Conservation (phyloP, 2,888 invertebrate species). For the Timema cristinae region DNA sequence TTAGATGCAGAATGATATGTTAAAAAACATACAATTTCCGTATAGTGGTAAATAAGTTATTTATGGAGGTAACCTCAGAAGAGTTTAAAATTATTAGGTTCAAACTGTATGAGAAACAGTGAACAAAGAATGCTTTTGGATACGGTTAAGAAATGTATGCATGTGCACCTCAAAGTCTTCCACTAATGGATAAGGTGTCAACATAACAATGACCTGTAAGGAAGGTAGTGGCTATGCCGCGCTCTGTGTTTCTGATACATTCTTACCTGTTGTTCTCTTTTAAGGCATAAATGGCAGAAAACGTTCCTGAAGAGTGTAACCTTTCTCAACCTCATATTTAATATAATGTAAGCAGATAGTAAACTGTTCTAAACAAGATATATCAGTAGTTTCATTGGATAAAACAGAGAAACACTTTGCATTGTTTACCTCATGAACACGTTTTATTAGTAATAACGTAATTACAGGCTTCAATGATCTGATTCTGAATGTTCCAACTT, state of each 20-base stretch:
- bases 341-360: not conserved
- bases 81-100: not conserved
- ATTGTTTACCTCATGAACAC: not conserved
- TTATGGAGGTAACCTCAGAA: constrained; percentile 6
- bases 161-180: not conserved
- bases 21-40: not conserved
- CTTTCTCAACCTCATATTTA: not conserved
- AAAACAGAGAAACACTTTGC: not conserved
- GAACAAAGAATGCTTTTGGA: not conserved
- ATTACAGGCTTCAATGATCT: constrained; percentile 3
- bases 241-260: not conserved
- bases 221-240: not conserved
- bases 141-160: not conserved
- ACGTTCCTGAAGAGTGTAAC: constrained; percentile 7
- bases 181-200: not conserved
- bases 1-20: not conserved
- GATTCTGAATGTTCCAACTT: constrained; percentile 8
- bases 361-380: not conserved
- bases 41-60: not conserved
- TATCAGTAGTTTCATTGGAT: constrained; percentile 2
- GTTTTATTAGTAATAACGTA: not conserved
- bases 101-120: not conserved
- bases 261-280: not conserved
- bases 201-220: not conserved
- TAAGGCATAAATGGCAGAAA: not conserved